phyloP scores from a whole-genome alignment of 2,113 vertebrate species.

The Dermatemys mawii region DNA sequence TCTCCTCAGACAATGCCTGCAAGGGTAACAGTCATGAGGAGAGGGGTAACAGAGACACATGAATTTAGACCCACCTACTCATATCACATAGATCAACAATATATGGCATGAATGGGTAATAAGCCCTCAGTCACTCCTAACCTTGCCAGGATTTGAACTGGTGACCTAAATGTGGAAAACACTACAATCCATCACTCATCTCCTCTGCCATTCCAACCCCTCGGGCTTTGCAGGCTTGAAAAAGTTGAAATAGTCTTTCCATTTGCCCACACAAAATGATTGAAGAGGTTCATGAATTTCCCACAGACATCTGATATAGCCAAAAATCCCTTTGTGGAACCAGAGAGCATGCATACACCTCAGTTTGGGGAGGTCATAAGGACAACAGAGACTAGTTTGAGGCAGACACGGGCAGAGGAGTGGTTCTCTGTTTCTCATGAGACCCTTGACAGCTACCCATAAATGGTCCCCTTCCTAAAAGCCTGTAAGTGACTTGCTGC shows the following conservation, averaged over 20 bases:
- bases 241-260: not conserved
- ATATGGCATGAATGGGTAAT: not conserved
- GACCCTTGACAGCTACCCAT: not conserved
- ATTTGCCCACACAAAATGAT: not conserved
- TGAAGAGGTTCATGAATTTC: not conserved
- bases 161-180: not conserved
- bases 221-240: accelerated
- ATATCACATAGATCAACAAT: not conserved
- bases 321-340: not conserved
- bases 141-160: not conserved
- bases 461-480: not conserved
- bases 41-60: not conserved
- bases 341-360: not conserved
- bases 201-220: not conserved
- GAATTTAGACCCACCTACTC: not conserved
- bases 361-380: not conserved
- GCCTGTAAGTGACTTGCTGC: slow-evolving; percentile 35
- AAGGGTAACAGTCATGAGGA: not conserved
- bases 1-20: slow-evolving; percentile 6
- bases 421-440: not conserved
- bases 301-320: not conserved
- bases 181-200: not conserved
- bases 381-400: not conserved
- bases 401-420: not conserved
- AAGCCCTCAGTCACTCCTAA: not conserved